Evolutionary conservation across 2,797 vertebrate genomes (phyloP), one percentile per base, ranked within the genome.

Genomic region (Heteromormyrus szaboi): DNA sequence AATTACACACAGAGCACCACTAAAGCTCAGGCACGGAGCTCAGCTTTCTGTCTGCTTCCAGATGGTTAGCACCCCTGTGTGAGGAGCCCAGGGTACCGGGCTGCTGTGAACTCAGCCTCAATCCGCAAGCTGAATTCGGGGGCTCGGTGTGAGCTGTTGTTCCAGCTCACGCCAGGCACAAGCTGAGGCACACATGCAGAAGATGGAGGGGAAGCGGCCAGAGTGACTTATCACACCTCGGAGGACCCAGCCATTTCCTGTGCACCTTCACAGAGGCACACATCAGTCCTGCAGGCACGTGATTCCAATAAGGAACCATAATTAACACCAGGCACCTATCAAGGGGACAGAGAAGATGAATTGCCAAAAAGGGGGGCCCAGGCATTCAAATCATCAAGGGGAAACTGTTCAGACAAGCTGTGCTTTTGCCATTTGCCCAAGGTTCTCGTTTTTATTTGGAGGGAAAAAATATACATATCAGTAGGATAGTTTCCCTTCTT

Each of bases 261-360:
- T 90, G 93, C 94, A 96, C 96, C 95, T 96, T 95, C 92, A 92
- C 92, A 95, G 92, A 90, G 96, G 96, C 93, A 95, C 95, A 94
- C 91, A 90, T 92, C 92, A 91, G 90, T 91, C 25, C 87, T 94
- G 87, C 25, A 89, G 90, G 94, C 96, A 97, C 95, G 92, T 97
- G 97, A 94, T 97, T 95, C 95, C 96, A 97, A 97, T 97, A 94
- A 96, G 92, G 87, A 65, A 53, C 79, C 90, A 90, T 97, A 97
- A 97, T 97, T 94, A 96, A 96, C 88, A 92, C 93, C 96, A 97
- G 96, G 89, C 93, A 51, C 89, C 87, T 91, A 89, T 91, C 88
- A 86, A 0, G 0, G 89, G 90, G 81, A 87, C 68, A 37, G n/a
- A 46, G 90, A 81, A 53, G 62, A 87, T 59, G 89, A 44, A 53